Base-by-base conservation (phyloP, 1,140 invertebrate genomes). In the Drosophila busckii region DNA sequence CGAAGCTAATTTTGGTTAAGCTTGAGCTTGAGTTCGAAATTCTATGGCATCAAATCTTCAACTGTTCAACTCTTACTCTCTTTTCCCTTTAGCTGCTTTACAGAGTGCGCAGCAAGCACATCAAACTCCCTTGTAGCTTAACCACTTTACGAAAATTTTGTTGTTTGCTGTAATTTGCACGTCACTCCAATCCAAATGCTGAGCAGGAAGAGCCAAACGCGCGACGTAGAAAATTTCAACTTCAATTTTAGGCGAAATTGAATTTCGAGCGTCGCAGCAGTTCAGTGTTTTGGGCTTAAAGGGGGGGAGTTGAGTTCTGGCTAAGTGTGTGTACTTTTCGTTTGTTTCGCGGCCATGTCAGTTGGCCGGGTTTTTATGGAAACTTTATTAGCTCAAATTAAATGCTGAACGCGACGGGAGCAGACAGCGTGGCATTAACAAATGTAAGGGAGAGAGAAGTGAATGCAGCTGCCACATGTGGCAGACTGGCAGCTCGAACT, bases 341-440 rank as follows among this genome's bases (percentile, higher is more conserved):
- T 25, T 34, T 52, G n/a, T 32, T 29, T 44, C 16, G n/a, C 22
- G 29, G 48, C 29, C 48, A 41, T 12, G 26, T 34, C 58, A 53
- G 29, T 56, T 37, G 25, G 37, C n/a, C 32, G 28, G 10, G 42
- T 50, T 73, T 67, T 64, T 71, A 62, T 78, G 34, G 75, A 80
- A 78, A 78, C 73, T 80, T 78, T 68, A 78, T 78, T 78, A 78
- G 63, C 64, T 38, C 53, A 73, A 80, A 80, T 78, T 80, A 80
- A 78, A 80, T 73, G 73, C 63, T 70, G 61, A 70, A 42, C 62
- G 71, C 70, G 48, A 55, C 52, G 48, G 32, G 50, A 61, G 71
- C 68, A 78, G 75, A 78, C 68, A 78, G 73, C 73, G 67, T 80
- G 56, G 67, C 70, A 75, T 54, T 54, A 61, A 25, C 48, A 41